These are phyloP conservation scores for Scylla paramamosain DNA, from an alignment of 1,140 invertebrate genomes.

Conservation along the genomic window DNA sequence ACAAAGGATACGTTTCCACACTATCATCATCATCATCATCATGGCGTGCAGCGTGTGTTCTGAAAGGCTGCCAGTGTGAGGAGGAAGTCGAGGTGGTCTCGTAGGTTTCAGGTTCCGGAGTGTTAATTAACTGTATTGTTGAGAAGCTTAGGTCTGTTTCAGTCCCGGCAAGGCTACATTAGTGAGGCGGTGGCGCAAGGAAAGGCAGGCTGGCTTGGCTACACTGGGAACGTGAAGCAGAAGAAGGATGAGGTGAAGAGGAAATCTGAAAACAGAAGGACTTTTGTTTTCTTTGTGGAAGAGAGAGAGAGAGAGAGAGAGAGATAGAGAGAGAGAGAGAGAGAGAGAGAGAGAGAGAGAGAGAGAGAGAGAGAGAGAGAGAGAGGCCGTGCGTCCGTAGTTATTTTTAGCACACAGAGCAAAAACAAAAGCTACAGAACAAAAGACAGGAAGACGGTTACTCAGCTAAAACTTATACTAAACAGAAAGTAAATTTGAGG, in stretches of 20 bases:
- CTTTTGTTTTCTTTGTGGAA: not conserved
- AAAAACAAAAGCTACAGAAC: not conserved
- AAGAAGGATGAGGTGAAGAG: not conserved
- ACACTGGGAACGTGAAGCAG: not conserved
- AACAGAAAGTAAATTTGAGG: not conserved
- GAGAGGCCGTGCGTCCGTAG: not conserved
- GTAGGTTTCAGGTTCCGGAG: not conserved
- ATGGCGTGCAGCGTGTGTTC: not conserved
- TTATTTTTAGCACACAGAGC: not conserved
- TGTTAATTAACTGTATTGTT: not conserved
- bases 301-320: not conserved
- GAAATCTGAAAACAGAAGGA: not conserved
- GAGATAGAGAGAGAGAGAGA: constrained; percentile 39
- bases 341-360: constrained; percentile 60
- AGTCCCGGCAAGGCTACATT: not conserved
- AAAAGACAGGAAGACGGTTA: not conserved
- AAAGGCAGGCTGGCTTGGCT: not conserved
- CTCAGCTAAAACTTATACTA: not conserved
- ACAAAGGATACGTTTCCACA: no score
- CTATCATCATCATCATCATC: no score
- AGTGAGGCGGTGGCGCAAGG: not conserved
- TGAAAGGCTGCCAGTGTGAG: not conserved
- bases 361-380: constrained; percentile 44
- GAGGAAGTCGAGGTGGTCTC: not conserved
- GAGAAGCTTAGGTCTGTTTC: not conserved